These are phyloP conservation scores for Clinocottus analis DNA, from an alignment of 2,113 vertebrate genomes.

Conservation along the genomic window DNA sequence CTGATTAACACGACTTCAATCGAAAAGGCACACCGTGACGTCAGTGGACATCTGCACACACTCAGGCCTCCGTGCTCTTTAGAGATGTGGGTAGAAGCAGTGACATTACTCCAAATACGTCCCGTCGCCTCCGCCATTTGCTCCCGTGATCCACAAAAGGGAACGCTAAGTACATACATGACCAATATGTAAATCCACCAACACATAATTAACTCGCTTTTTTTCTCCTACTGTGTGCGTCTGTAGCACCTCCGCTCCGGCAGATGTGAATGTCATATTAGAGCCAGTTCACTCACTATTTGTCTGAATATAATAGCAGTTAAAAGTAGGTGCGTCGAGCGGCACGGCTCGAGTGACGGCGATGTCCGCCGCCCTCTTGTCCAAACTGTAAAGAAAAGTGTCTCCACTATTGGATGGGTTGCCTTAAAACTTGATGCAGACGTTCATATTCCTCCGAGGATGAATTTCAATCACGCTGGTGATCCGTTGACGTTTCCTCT, in stretches of 20 bases:
- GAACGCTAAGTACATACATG: constrained; percentile 1
- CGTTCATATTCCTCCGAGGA: not conserved
- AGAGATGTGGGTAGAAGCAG: not conserved
- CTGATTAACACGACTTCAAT: not conserved
- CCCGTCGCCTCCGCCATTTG: constrained; percentile 30
- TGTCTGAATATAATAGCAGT: not conserved
- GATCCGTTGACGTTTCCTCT: not conserved
- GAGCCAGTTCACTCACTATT: not conserved
- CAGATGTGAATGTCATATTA: not conserved
- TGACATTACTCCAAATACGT: constrained; percentile 5
- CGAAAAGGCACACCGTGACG: not conserved
- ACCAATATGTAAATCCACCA: constrained; percentile 4
- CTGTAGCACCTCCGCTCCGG: not conserved
- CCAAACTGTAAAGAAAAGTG: not conserved
- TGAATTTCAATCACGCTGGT: not conserved
- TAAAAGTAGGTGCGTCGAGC: not conserved
- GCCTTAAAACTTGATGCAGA: not conserved
- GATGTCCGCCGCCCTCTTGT: not conserved
- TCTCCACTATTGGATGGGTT: not conserved
- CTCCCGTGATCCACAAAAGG: constrained; percentile 27
- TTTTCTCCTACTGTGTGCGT: not conserved
- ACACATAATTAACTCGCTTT: constrained; percentile 5
- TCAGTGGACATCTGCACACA: not conserved
- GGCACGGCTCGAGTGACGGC: not conserved
- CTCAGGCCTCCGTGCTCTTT: not conserved